Conservation (phyloP, 2,113 vertebrate genomes). For the Cacatua alba region DNA sequence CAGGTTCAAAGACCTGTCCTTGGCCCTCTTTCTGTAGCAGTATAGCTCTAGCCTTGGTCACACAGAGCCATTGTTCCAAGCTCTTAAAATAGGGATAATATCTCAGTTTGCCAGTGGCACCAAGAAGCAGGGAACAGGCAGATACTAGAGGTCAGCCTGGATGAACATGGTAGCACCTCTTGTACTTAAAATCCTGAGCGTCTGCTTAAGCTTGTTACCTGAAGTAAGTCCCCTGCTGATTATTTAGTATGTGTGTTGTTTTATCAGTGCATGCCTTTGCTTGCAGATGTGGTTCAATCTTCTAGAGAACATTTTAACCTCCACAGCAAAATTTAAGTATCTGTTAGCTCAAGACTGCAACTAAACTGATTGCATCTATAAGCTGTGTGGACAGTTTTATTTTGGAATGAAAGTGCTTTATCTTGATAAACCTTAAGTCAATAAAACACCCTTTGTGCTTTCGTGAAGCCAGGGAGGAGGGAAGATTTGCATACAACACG, state of each 20-base stretch:
- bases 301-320: slow-evolving; percentile 24
- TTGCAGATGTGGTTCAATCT: not conserved
- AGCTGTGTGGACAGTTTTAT: slow-evolving; percentile 55
- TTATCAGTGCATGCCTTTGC: not conserved
- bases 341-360: slow-evolving; percentile 30
- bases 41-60: not conserved
- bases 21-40: not conserved
- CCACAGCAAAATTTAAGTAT: slow-evolving; percentile 36
- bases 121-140: not conserved
- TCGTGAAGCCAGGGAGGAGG: slow-evolving; percentile 9
- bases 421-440: slow-evolving; percentile 60
- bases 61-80: not conserved
- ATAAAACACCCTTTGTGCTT: slow-evolving; percentile 48
- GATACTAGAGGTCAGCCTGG: not conserved
- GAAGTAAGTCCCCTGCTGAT: not conserved
- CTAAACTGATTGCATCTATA: slow-evolving; percentile 50
- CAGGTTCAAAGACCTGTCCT: not conserved
- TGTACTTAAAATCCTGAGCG: not conserved
- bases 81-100: not conserved
- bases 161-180: not conserved
- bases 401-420: slow-evolving; percentile 50
- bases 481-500: slow-evolving; percentile 36
- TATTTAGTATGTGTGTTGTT: not conserved
- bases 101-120: not conserved
- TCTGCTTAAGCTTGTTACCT: not conserved